Conservation (phyloP, 2,113 vertebrate genomes). For the Protobothrops mucrosquamatus region DNA sequence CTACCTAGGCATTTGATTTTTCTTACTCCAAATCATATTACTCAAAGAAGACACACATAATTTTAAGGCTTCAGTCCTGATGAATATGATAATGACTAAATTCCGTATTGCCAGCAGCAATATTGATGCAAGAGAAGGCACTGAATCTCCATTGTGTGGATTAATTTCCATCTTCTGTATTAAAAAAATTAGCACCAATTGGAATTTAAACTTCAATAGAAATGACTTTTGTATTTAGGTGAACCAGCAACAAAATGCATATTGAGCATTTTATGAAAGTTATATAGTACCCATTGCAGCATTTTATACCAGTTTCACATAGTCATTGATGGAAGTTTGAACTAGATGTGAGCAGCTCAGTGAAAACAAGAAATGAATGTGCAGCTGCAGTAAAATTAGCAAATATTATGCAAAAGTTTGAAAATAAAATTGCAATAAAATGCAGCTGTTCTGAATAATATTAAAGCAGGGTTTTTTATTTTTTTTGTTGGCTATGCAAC, state of each 20-base stretch:
- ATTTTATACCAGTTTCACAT: neutral
- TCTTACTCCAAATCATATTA: neutral
- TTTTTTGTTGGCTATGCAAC: neutral
- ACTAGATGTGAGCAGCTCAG: neutral
- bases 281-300: neutral
- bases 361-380: neutral
- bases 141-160: neutral
- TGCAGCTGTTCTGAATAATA: neutral
- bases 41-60: neutral
- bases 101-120: neutral
- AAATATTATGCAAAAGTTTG: neutral
- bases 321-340: neutral
- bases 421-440: neutral
- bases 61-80: neutral
- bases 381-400: neutral
- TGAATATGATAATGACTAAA: neutral
- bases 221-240: neutral
- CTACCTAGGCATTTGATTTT: neutral
- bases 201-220: neutral
- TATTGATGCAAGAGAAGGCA: neutral
- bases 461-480: neutral
- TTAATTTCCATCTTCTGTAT: neutral
- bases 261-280: neutral
- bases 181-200: neutral
- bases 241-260: neutral